A percentile compares a stretch with the other conserved stretches of the same genome.
phyloP scores from a whole-genome alignment of 2,888 invertebrate species.

The Heteromyza rotundicornis region DNA sequence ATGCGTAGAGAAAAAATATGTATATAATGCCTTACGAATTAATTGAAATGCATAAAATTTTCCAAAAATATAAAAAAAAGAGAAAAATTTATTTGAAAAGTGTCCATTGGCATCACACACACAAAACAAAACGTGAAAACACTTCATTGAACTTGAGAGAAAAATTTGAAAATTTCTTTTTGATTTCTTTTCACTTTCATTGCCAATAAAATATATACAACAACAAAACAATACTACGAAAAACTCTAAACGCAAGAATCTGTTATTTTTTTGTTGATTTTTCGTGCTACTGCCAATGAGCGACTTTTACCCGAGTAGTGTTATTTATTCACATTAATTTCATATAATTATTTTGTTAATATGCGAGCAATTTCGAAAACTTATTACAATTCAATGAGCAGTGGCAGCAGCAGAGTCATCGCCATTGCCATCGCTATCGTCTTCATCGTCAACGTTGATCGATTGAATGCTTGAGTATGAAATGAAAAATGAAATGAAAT shows the following conservation, averaged over 20 bases:
- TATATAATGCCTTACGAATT: no score
- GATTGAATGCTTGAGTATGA: not conserved
- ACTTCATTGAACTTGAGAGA: not conserved
- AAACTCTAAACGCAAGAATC: not conserved
- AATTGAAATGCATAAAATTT: not conserved
- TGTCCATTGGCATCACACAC: not conserved
- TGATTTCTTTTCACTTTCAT: constrained; percentile 19
- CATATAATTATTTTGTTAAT: constrained; percentile 12
- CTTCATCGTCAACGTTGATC: no score
- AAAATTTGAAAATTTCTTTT: not conserved
- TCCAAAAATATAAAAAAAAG: not conserved
- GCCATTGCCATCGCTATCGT: no score
- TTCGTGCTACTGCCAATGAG: no score
- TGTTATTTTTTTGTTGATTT: no score
- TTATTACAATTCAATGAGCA: constrained; percentile 7
- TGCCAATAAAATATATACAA: not conserved
- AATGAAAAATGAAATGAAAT: constrained; percentile 21
- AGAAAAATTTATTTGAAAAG: not conserved
- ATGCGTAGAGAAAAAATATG: no score
- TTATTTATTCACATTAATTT: not conserved
- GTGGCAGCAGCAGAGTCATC: no score
- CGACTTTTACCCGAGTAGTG: constrained; percentile 18
- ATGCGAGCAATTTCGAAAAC: not conserved
- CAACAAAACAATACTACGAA: not conserved
- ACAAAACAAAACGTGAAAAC: constrained; percentile 3